A percentile compares a stretch with the other conserved stretches of the same genome.
Evolutionary conservation across 2,888 invertebrate species (phyloP).

Genomic region (Acanthosoma haemorrhoidale): DNA sequence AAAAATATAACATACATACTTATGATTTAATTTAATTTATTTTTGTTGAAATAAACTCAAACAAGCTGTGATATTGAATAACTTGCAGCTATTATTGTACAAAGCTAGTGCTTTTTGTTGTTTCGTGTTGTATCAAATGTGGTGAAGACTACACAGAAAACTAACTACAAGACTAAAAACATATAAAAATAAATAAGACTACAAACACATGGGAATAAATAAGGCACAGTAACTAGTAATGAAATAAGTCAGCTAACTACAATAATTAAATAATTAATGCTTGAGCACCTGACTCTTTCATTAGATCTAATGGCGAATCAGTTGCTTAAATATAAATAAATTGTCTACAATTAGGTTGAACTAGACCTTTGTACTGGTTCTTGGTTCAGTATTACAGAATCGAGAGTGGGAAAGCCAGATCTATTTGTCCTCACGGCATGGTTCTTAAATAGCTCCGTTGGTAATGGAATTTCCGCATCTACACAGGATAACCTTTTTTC

Average conservation of each 20-base stretch:
- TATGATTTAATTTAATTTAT: no score
- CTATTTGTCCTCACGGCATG: conserved; percentile 66
- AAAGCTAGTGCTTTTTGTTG: no score
- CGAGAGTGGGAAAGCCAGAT: conserved; percentile 78
- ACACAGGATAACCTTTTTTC: conserved; percentile 63
- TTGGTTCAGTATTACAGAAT: conserved; percentile 67
- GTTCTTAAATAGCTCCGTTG: conserved; percentile 65
- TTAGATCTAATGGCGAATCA: background rate
- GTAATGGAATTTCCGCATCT: conserved; percentile 77
- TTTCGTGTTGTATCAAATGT: no score
- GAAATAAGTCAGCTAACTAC: no score
- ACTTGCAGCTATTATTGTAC: no score
- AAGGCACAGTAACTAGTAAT: no score
- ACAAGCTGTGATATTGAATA: no score
- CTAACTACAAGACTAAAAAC: background rate
- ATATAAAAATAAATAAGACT: background rate
- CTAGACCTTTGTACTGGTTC: conserved; percentile 46
- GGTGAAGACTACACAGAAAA: no score
- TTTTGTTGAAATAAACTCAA: no score
- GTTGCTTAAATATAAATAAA: background rate
- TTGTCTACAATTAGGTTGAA: background rate
- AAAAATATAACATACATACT: no score
- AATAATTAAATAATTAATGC: background rate
- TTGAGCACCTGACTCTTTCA: background rate
- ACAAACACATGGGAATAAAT: no score